Conservation (phyloP, 2,113 vertebrate species). For the Pseudolaguvia tuberculata region DNA sequence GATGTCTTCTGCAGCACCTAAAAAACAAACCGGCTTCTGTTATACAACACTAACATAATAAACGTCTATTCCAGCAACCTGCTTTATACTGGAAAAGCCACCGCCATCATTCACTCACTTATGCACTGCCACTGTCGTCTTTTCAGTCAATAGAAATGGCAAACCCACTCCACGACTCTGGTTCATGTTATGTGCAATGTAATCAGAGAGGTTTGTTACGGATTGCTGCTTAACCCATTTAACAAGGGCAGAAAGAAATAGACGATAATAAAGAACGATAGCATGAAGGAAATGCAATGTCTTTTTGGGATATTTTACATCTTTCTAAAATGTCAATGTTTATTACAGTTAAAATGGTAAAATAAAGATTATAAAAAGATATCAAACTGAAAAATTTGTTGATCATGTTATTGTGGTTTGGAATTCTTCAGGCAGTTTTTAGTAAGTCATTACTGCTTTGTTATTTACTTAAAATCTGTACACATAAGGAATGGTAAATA, state of each 20-base stretch:
- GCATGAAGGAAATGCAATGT: neutral
- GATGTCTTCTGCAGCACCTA: slow-evolving; percentile 93
- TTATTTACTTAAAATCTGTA: neutral
- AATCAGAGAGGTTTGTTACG: neutral
- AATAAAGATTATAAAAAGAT: too few relatives aligned
- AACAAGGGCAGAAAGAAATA: too few relatives aligned
- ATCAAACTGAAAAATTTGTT: too few relatives aligned
- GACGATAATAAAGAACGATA: too few relatives aligned
- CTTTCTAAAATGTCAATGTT: neutral
- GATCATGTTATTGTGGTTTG: neutral
- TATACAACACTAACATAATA: slow-evolving; percentile 3
- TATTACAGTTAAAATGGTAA: too few relatives aligned
- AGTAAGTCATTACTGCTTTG: neutral
- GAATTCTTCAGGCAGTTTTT: neutral
- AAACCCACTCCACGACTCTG: neutral
- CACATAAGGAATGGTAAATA: neutral
- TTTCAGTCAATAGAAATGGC: neutral
- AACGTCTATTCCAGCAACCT: neutral
- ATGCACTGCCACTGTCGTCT: neutral
- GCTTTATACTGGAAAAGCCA: neutral
- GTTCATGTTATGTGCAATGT: neutral
- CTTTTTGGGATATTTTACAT: neutral
- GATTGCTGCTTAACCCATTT: too few relatives aligned
- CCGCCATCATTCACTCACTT: neutral
- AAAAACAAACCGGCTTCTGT: slow-evolving; percentile 29